phyloP scores from a whole-genome alignment of 1,140 invertebrate species.

The Holotrichia oblita region DNA sequence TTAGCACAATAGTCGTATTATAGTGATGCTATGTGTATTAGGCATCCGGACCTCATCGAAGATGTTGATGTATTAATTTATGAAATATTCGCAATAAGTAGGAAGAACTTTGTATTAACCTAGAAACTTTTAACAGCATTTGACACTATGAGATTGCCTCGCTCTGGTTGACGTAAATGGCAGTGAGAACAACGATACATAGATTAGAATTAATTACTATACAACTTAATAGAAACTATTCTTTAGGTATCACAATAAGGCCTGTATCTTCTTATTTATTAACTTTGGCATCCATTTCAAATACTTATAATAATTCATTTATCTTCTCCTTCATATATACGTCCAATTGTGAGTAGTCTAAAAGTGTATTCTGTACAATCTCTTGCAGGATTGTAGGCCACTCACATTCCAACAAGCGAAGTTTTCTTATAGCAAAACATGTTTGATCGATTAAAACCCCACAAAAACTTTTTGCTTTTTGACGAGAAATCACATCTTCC shows the following conservation, averaged over 20 bases:
- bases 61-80: too few relatives aligned
- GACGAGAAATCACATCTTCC: conserved; percentile 75
- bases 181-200: conserved; percentile 38
- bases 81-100: neutral
- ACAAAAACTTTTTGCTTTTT: conserved; percentile 75
- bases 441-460: conserved; percentile 74
- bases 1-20: too few relatives aligned
- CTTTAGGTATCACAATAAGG: neutral
- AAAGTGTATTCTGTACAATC: conserved; percentile 76
- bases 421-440: conserved; percentile 76
- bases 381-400: conserved; percentile 80
- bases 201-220: neutral
- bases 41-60: too few relatives aligned
- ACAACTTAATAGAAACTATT: neutral
- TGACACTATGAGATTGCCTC: neutral
- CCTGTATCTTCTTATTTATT: conserved; percentile 11
- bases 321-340: conserved; percentile 73
- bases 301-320: conserved; percentile 53
- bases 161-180: conserved; percentile 23
- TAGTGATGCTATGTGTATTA: too few relatives aligned
- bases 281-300: conserved; percentile 9
- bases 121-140: neutral
- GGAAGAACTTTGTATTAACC: neutral
- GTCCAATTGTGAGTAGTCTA: conserved; percentile 80
- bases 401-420: conserved; percentile 74